These are phyloP conservation scores for Verasper variegatus DNA, from an alignment of 2,113 vertebrate species.

Conservation along the genomic window DNA sequence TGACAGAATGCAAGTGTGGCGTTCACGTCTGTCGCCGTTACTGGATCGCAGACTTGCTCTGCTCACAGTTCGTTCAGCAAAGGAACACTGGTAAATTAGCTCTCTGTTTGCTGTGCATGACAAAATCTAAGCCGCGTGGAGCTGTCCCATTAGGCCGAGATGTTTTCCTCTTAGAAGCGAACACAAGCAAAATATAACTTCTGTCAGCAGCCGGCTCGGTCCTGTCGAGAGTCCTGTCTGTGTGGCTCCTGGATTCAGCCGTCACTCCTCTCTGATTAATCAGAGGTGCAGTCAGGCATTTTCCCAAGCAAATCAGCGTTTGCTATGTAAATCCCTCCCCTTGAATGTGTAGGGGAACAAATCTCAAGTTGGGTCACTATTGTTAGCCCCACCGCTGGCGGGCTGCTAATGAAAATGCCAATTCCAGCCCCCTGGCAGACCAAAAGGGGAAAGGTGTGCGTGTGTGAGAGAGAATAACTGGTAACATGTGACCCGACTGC, in stretches of 20 bases:
- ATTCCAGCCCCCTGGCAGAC: conserved; percentile 5
- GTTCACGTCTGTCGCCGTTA: no score
- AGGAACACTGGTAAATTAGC: neutral
- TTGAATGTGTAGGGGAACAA: conserved; percentile 11
- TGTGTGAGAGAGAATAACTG: conserved; percentile 4
- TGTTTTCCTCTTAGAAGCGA: neutral
- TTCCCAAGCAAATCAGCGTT: conserved; percentile 13
- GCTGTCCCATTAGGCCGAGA: neutral
- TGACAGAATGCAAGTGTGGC: no score
- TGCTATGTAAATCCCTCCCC: conserved; percentile 14
- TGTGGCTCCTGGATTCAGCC: conserved; percentile 4
- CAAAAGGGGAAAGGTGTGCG: neutral
- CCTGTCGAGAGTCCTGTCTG: neutral
- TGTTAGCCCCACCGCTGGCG: conserved; percentile 13
- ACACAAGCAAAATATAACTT: neutral
- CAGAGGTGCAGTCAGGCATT: conserved; percentile 21
- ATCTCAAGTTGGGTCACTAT: neutral
- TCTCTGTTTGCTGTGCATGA: conserved; percentile 9
- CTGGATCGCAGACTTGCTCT: neutral
- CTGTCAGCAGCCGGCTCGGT: conserved; percentile 11
- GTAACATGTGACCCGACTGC: conserved; percentile 41
- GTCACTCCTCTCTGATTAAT: conserved; percentile 7
- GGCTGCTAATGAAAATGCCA: conserved; percentile 49
- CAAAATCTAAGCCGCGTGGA: neutral
- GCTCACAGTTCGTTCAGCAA: neutral